phyloP scores from a whole-genome alignment of 2,797 vertebrate genomes.

The Pipistrellus pipistrellus region DNA sequence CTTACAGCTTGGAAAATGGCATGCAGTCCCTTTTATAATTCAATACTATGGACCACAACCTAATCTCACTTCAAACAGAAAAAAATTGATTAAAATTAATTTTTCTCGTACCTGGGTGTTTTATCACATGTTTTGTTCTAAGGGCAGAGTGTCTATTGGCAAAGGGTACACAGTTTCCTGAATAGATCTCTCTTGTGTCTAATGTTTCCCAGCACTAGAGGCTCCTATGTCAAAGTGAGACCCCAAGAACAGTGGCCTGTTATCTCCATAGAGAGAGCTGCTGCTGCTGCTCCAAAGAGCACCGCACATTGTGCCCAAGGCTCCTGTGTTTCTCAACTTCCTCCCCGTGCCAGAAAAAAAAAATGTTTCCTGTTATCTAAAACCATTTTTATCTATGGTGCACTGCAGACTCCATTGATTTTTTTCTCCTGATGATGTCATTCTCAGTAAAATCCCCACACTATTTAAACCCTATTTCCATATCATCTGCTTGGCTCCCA shows the following conservation, averaged over 20 bases:
- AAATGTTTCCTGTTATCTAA: neutral
- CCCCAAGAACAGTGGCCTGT: neutral
- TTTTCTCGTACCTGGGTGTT: neutral
- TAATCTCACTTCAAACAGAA: neutral
- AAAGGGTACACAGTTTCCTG: neutral
- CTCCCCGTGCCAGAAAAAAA: neutral
- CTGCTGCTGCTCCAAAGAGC: accelerated
- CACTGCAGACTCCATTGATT: neutral
- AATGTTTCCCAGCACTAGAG: neutral
- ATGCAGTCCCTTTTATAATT: neutral
- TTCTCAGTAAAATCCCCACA: neutral
- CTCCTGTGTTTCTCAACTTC: neutral
- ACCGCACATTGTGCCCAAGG: neutral
- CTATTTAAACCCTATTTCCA: neutral
- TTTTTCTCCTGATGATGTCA: neutral
- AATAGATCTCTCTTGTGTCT: neutral
- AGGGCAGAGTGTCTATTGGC: neutral
- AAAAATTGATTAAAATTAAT: neutral
- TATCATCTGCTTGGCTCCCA: neutral
- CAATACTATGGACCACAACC: neutral
- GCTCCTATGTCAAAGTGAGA: neutral
- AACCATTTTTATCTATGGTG: neutral
- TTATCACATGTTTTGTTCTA: neutral
- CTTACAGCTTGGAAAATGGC: conserved; percentile 43
- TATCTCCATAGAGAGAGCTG: accelerated